Evolutionary conservation across 2,797 vertebrate genomes (phyloP).

Genomic region (Siniperca undulata): DNA sequence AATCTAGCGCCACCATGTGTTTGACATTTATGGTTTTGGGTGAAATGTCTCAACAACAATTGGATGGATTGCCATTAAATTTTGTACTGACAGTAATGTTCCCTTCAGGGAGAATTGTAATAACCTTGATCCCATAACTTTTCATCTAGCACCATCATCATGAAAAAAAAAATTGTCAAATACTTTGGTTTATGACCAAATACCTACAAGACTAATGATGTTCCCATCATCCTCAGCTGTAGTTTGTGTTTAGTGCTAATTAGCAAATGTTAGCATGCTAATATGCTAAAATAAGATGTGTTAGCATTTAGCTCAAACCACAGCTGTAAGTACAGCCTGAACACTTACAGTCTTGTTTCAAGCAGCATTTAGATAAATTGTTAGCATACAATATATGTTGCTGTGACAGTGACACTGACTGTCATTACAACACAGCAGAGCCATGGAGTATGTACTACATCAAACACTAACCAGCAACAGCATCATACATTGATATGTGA

Average conservation of each 20-base stretch:
- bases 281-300: background rate
- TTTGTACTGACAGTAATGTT: background rate
- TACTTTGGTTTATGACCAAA: background rate
- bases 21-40: too few species aligned
- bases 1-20: too few species aligned
- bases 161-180: too few species aligned
- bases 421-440: background rate
- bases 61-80: background rate
- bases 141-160: too few species aligned
- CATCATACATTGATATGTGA: background rate
- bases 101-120: background rate
- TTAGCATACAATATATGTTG: background rate
- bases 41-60: too few species aligned
- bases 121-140: background rate
- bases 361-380: background rate
- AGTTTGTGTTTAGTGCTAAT: too few species aligned
- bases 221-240: too few species aligned
- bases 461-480: background rate
- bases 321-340: background rate
- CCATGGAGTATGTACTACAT: background rate
- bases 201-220: background rate
- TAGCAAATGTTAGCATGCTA: constrained; percentile 1
- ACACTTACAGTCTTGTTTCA: background rate
- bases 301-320: background rate
- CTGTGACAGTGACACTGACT: background rate